phyloP scores from a whole-genome alignment of 2,113 vertebrate genomes.

The Burhinus oedicnemus region DNA sequence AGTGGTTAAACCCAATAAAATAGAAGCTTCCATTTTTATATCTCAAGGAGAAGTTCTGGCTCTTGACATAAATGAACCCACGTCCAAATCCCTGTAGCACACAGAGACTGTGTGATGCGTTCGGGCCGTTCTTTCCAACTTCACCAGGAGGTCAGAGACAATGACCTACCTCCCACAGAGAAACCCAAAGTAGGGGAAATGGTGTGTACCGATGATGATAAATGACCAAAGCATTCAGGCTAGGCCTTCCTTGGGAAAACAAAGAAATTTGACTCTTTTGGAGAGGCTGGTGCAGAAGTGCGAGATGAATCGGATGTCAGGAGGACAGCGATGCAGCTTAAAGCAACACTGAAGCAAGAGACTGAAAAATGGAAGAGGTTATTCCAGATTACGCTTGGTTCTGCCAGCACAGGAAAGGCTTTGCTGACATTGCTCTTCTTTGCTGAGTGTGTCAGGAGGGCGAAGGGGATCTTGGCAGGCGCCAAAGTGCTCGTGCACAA shows the following conservation, averaged over 20 bases:
- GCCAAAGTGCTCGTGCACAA: accelerated
- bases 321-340: background rate
- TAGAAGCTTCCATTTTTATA: background rate
- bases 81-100: background rate
- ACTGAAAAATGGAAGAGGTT: background rate
- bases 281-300: background rate
- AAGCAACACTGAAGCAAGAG: background rate
- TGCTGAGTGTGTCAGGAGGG: background rate
- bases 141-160: background rate
- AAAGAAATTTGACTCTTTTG: background rate
- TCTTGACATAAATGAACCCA: background rate
- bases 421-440: background rate
- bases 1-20: background rate
- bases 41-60: background rate
- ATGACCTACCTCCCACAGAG: background rate
- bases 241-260: background rate
- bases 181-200: accelerated
- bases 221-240: background rate
- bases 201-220: accelerated
- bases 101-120: accelerated
- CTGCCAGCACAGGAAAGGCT: background rate
- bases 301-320: background rate
- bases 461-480: accelerated
- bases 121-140: background rate
- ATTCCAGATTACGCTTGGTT: background rate